A percentile compares a stretch with the other conserved stretches of the same genome.
phyloP scores from a whole-genome alignment of 2,113 vertebrate genomes.

The Stegastes partitus region DNA sequence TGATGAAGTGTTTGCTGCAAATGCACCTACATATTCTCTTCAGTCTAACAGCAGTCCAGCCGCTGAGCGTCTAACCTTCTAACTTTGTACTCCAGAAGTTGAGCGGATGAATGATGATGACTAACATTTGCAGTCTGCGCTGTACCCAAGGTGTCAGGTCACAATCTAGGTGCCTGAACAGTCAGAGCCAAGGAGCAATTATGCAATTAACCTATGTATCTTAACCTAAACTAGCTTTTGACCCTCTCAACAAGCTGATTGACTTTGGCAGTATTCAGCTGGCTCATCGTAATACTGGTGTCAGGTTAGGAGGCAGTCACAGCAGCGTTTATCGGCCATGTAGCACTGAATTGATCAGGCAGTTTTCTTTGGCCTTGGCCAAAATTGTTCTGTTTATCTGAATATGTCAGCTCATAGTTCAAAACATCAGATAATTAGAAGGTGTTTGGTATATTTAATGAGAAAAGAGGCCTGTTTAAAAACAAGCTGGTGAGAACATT shows the following conservation, averaged over 20 bases:
- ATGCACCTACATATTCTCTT: background rate
- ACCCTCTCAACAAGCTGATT: background rate
- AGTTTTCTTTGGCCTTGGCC: background rate
- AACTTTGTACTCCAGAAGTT: background rate
- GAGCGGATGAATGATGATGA: background rate
- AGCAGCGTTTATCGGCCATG: too few species aligned
- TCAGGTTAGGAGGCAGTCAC: background rate
- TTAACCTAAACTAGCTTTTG: background rate
- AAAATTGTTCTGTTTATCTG: too few species aligned
- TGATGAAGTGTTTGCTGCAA: too few species aligned
- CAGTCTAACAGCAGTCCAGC: background rate
- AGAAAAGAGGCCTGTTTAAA: too few species aligned
- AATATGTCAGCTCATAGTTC: too few species aligned
- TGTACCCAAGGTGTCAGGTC: background rate
- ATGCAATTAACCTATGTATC: background rate
- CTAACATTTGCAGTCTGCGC: slow-evolving; percentile 5
- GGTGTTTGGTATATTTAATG: too few species aligned
- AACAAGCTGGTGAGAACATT: too few species aligned
- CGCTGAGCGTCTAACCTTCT: background rate
- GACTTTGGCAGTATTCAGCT: too few species aligned
- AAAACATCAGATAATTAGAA: too few species aligned
- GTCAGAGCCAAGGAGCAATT: background rate
- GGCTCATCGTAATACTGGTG: too few species aligned
- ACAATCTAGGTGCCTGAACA: background rate
- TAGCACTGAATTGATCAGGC: background rate